Conservation (phyloP, 30 jellyfish, hydroid and myxozoan species). For the Turritopsis dohrnii region DNA sequence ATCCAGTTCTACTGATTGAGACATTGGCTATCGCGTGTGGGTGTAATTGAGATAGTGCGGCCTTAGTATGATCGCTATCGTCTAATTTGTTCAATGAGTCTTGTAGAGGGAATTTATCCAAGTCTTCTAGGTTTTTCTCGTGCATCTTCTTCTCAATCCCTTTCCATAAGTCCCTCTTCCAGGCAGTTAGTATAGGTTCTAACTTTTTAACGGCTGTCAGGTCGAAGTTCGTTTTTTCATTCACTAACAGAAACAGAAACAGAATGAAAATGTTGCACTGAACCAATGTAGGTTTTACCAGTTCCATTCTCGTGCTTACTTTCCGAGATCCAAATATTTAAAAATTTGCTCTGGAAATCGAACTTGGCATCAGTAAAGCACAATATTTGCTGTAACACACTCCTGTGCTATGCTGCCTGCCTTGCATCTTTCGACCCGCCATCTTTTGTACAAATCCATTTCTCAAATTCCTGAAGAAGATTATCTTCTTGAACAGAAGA, state of each 20-base stretch:
- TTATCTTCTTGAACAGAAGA: too few relatives aligned
- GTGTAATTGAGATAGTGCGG: background rate
- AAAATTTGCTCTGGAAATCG: background rate
- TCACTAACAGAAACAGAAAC: background rate
- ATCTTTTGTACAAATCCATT: too few relatives aligned
- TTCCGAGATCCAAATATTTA: background rate
- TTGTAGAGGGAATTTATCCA: constrained; percentile 2
- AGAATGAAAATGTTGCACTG: constrained; percentile 7
- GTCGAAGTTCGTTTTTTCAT: background rate
- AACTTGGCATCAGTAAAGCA: background rate
- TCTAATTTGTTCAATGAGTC: background rate
- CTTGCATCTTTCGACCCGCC: too few relatives aligned
- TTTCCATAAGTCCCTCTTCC: constrained; percentile 10
- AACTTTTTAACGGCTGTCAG: background rate
- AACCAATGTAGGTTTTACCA: background rate
- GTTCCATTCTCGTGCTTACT: constrained; percentile 6
- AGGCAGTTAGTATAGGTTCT: background rate
- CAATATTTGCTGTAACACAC: background rate
- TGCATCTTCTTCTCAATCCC: constrained; percentile 4
- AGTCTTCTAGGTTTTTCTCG: background rate
- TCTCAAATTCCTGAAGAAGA: too few relatives aligned
- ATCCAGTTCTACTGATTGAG: background rate
- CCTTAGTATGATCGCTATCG: background rate
- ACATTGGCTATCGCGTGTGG: background rate
- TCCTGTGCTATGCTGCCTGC: background rate